Evolutionary conservation across 2,888 invertebrate species (phyloP), one percentile per base, ranked within the genome.

Genomic region (Rhaphigaster nebulosa): DNA sequence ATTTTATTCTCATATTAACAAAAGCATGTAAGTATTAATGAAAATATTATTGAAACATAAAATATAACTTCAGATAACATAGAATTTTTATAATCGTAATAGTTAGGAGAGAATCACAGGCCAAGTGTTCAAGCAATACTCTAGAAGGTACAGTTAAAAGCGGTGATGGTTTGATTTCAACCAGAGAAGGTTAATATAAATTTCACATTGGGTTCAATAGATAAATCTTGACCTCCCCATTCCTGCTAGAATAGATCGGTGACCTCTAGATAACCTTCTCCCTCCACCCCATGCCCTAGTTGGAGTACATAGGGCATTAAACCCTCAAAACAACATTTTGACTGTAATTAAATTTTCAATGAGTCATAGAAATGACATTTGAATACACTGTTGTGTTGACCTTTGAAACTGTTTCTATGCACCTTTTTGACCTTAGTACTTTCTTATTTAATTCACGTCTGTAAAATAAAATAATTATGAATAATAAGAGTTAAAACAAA

Each of bases 361-460:
- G 2, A 80, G 41, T 10, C 38, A 76, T 38, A 18, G 76, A 38
- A 76, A 76, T 76, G 38, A 26, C 80, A 80, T 80, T 80, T 10
- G 80, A 41, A 41, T 26, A 38, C 26, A 80, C 20, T 50, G n/a
- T 0, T 50, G n/a, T 0, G 23, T 52, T 29, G 18, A 87, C 87
- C 52, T 56, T 87, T 26, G 52, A 87, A 87, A 87, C 8, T 87
- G 10, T 20, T 50, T 50, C 29, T 38, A 1, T 45, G 38, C 50
- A 87, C 29, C 52, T 5, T 87, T n/a, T 29, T 50, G 29, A 87
- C 29, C 56, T 87, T 26, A 52, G 29, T 87, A 87, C 52, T 80
- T 38, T 80, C 80, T 80, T 41, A 80, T 80, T 80, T 38, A 80
- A 80, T 80, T 80, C 80, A 80, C 23, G 20, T 20, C 80, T 80